A percentile compares a stretch with the other conserved stretches of the same genome.
These are phyloP conservation scores for Vespertilio murinus DNA, from an alignment of 2,797 vertebrate species.

Conservation along the genomic window DNA sequence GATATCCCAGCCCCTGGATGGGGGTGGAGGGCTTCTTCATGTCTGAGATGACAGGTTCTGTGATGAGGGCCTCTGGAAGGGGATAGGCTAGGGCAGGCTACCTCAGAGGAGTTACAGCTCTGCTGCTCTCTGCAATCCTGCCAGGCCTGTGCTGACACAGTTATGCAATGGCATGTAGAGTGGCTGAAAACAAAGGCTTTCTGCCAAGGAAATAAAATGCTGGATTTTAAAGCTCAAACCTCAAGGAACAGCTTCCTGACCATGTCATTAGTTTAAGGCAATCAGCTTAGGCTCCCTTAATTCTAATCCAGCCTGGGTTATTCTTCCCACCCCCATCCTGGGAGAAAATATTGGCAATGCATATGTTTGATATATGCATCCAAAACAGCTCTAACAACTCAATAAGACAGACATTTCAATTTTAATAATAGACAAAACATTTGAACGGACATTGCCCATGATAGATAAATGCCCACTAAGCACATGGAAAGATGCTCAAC, in stretches of 20 bases:
- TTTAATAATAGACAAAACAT: neutral
- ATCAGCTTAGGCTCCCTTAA: neutral
- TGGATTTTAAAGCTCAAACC: conserved; percentile 14
- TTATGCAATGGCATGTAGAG: neutral
- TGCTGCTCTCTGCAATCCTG: neutral
- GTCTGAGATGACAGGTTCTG: neutral
- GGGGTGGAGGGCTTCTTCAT: neutral
- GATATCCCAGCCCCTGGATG: neutral
- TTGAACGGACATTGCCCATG: neutral
- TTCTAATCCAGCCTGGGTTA: neutral
- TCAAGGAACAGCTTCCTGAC: neutral
- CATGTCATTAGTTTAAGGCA: neutral
- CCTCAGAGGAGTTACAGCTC: accelerated
- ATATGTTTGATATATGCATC: neutral
- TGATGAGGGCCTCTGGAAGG: neutral
- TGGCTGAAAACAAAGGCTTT: neutral
- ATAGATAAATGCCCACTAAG: neutral
- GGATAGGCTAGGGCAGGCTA: no score
- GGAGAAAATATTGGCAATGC: neutral
- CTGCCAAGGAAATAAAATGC: neutral
- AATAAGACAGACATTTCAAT: neutral
- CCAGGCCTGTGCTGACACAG: neutral
- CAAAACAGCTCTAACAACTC: neutral
- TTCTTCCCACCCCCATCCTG: neutral
- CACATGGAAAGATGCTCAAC: neutral